Percentiles rank a stretch among this genome's conserved stretches.
Conservation (phyloP, 2,888 invertebrate species). For the Mythimna loreyi region DNA sequence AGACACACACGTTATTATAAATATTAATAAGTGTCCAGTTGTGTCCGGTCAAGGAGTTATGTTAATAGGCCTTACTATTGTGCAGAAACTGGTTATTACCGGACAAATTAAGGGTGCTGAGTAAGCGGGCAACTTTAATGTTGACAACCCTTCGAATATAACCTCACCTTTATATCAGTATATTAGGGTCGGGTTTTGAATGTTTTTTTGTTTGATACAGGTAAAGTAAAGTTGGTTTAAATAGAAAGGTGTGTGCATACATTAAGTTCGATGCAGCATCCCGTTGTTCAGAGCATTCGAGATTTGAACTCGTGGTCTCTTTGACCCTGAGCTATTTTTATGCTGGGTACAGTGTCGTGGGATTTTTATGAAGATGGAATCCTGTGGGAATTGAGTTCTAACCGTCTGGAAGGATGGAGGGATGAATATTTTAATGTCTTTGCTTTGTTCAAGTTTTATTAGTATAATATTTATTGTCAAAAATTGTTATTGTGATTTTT, state of each 20-base stretch:
- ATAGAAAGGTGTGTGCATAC: conserved; percentile 89
- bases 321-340: conserved; percentile 84
- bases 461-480: background rate
- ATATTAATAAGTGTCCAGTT: conserved; percentile 88
- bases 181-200: conserved; percentile 66
- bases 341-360: conserved; percentile 82
- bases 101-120: conserved; percentile 87
- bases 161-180: conserved; percentile 26
- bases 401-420: conserved; percentile 22
- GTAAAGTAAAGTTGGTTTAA: conserved; percentile 56
- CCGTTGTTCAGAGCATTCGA: conserved; percentile 71
- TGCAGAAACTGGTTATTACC: conserved; percentile 83
- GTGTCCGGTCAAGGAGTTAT: conserved; percentile 89
- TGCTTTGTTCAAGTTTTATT: background rate
- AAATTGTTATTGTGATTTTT: background rate
- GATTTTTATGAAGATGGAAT: conserved; percentile 76
- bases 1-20: conserved; percentile 77
- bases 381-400: conserved; percentile 81
- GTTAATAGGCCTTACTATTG: conserved; percentile 86
- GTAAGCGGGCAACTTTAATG: conserved; percentile 65
- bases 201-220: conserved; percentile 29
- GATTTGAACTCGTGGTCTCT: conserved; percentile 84
- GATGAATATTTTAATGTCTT: conserved; percentile 30
- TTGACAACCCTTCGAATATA: background rate
- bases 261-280: conserved; percentile 87